Base-by-base conservation (phyloP, 2,113 vertebrate genomes). In the Nanorana parkeri region DNA sequence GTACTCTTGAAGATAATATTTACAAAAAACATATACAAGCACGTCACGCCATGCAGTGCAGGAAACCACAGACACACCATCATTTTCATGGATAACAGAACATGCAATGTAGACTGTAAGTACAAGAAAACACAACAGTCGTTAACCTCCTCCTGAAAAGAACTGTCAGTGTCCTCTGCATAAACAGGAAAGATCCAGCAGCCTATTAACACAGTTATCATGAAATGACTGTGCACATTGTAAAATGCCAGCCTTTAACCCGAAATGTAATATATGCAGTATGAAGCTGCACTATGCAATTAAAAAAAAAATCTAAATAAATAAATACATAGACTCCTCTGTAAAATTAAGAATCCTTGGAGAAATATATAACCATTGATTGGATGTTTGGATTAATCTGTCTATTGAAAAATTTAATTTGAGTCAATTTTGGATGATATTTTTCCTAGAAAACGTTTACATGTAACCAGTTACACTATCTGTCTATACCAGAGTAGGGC, bases 41-140 rank as follows among this genome's bases (percentile, higher is more conserved):
- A 60, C 16, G 60, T 52, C 74, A 64, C 56, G 58, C 74, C 74
- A 64, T 77, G 60, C 36, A 77, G 36, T 64, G 61, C 60, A 52
- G 74, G 74, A 77, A 64, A 77, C 74, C 58, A 77, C 74, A 52
- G 74, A 65, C 60, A 77, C 74, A 60, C 55, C 20, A 61, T 41
- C 58, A 75, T 21, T 13, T 61, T 61, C 29, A 61, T 28, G 29
- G 55, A 75, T 75, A 75, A 63, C 13, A 23, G 55, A 23, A 15
- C 55, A 41, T 36, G 55, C 55, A 36, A 36, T 60, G n/a, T 75
- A 58, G 72, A 75, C 29, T 60, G 72, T 23, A 58, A 73, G 26
- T 56, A 26, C 17, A 56, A 58, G n/a, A 75, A 56, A 75, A 32
- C 72, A 75, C 55, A 75, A 61, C 23, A 2, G 61, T 75, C 55